phyloP scores from a whole-genome alignment of 2,797 vertebrate species.

The Scleropages formosus region DNA sequence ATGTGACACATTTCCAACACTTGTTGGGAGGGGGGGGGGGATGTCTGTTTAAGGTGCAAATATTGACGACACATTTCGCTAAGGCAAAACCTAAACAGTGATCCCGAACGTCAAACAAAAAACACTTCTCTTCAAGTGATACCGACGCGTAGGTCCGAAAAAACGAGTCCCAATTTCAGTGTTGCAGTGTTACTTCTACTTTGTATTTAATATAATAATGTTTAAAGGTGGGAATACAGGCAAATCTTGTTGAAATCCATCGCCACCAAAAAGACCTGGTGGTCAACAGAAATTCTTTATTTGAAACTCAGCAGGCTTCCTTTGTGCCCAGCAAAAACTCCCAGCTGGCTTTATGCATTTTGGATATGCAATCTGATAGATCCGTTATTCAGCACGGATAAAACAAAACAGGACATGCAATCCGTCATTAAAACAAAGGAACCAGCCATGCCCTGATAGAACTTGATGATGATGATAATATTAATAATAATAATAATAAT shows the following conservation, averaged over 20 bases:
- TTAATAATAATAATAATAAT: slow-evolving; percentile 5
- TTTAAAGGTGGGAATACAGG: too few relatives aligned
- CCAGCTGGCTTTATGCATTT: slow-evolving; percentile 45
- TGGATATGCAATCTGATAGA: slow-evolving; percentile 68
- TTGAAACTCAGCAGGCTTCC: slow-evolving; percentile 72
- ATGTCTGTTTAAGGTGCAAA: slow-evolving; percentile 31
- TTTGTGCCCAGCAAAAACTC: slow-evolving; percentile 58
- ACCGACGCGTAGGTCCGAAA: neutral
- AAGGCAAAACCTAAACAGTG: slow-evolving; percentile 24
- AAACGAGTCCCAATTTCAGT: too few relatives aligned
- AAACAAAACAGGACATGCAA: slow-evolving; percentile 49
- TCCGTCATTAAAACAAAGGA: slow-evolving; percentile 50
- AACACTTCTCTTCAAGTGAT: slow-evolving; percentile 1
- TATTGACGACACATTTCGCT: slow-evolving; percentile 22
- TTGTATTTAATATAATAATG: too few relatives aligned
- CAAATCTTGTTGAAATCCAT: neutral
- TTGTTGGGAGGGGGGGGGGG: slow-evolving; percentile 24
- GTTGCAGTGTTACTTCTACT: too few relatives aligned
- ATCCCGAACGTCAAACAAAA: slow-evolving; percentile 16
- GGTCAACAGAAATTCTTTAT: slow-evolving; percentile 52
- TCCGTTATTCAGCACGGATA: slow-evolving; percentile 57
- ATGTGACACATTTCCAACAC: slow-evolving; percentile 12
- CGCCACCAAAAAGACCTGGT: neutral
- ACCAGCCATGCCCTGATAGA: slow-evolving; percentile 34
- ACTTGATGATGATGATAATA: slow-evolving; percentile 44